Percentiles rank a stretch among this genome's conserved stretches.
Conservation (phyloP, 37 sponge, comb jelly and placozoan species). For the Cliona cf. orientalis region DNA sequence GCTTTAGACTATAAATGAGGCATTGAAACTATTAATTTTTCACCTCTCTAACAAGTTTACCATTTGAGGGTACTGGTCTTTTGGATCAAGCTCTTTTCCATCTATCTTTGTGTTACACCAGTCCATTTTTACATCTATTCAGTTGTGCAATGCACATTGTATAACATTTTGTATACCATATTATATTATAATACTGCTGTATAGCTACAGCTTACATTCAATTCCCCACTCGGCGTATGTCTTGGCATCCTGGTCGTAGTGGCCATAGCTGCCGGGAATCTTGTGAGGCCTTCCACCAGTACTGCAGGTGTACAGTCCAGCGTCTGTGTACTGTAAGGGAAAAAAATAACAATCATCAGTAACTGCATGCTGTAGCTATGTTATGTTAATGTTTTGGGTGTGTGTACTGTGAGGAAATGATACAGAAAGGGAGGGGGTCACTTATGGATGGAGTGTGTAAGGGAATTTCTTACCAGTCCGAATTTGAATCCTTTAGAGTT, state of each 20-base stretch:
- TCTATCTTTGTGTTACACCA: constrained; percentile 86
- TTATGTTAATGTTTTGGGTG: constrained; percentile 73
- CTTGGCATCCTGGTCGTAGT: constrained; percentile 82
- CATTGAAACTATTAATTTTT: not conserved
- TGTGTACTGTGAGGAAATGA: constrained; percentile 70
- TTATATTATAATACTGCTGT: not conserved
- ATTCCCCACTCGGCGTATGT: constrained; percentile 87
- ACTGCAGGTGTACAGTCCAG: constrained; percentile 81
- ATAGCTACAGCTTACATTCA: constrained; percentile 67
- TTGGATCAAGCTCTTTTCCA: constrained; percentile 80
- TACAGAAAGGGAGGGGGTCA: not conserved
- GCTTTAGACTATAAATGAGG: constrained; percentile 66
- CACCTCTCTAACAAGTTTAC: constrained; percentile 13
- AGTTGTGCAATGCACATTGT: not conserved
- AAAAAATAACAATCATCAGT: not conserved
- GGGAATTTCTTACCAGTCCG: constrained; percentile 87
- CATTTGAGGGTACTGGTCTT: constrained; percentile 78
- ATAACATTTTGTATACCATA: not conserved
- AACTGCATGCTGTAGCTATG: too few relatives aligned
- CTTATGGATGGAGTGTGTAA: not conserved
- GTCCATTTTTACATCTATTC: constrained; percentile 88
- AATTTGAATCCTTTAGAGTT: constrained; percentile 88
- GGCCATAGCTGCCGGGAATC: constrained; percentile 89
- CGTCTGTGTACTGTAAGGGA: constrained; percentile 81
- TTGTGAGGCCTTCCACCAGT: constrained; percentile 58